Evolutionary conservation across 2,113 vertebrate species (phyloP), one percentile per base, ranked within the genome.

Genomic region (Mesocricetus auratus): DNA sequence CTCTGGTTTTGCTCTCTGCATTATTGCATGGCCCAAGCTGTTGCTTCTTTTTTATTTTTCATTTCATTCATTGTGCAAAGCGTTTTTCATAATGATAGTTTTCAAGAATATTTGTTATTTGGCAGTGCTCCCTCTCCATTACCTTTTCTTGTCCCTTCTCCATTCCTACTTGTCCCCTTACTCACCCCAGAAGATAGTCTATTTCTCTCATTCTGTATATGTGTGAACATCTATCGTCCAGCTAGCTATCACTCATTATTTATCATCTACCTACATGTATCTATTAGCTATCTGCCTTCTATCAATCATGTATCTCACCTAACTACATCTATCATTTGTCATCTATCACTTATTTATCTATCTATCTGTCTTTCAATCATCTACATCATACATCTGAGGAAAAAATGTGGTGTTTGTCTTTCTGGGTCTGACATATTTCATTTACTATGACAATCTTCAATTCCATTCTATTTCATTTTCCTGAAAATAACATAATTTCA

Each of bases 11-110:
- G 3, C 16, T 12, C 39, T 66, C 66, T 26, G 10, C 3, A 15
- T 3, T 3, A 26, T 2, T 29, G 26, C 21, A 0, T 5, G 29
- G 8, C 11, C 15, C n/a, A 5, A 0, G 15, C 29, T 5, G 29
- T 86, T 19, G 39, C 10, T 33, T 47, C 42, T 47, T 17, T 58
- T 85, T 21, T 68, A 42, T 22, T 68, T 21, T 86, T 21, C 17
- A 15, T 68, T 21, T 68, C 22, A 21, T 50, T 24, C 31, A 66
- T 36, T 86, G 3, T 24, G 36, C 11, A 36, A 86, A 22, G 19
- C 47, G 10, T 45, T 33, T 33, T 50, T 86, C 29, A 15, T 15
- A 47, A 86, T 86, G 45, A 13, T 15, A 22, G 33, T 22, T 68
- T 42, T 68, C 21, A 68, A 9, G 81, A 62, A 7, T 17, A 42